Evolutionary conservation across 2,888 invertebrate species (phyloP), one percentile per base, ranked within the genome.

Genomic region (Lasioglossum villosulum): DNA sequence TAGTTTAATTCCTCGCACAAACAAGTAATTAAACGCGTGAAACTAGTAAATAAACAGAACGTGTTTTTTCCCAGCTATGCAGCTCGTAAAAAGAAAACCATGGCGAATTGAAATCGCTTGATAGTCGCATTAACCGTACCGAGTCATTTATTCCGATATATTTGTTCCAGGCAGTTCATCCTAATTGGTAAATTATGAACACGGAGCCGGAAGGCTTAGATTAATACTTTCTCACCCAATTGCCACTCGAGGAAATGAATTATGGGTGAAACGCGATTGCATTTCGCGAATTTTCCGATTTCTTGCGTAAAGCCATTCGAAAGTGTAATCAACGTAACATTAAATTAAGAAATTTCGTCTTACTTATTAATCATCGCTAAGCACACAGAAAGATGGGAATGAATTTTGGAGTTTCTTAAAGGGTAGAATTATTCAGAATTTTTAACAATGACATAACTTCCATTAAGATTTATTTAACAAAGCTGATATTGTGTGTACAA

Each of bases 141-240:
- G 16, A 66, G 45, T 48, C 66, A 66, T 80, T 80, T 75, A 68
- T 80, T 80, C n/a, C 75, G 34, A 59, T 59, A 56, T 34, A 73
- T 78, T 78, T 59, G 73, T 73, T 73, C 66, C 78, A 30, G 59
- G 30, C 34, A 73, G 56, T 59, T 78, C 39, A 73, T 45, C 42
- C 78, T 73, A 73, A 78, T 78, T 78, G 78, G 42, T 42, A 56
- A 78, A 56, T 73, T 59, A 73, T 3, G 78, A 78, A 59, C 30
- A 30, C 66, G 30, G 66, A 19, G 30, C 59, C 59, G 56, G 59
- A 75, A 75, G 59, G 59, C 75, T 34, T 75, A 63, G 75, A 75
- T 75, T 63, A 75, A 63, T 75, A 75, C 56, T 75, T 63, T 39
- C 59, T 75, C 59, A 63, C 27, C 19, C 27, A 75, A 75, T 75